These are phyloP conservation scores for Pseudomugil tenellus DNA, from an alignment of 2,797 vertebrate species.

Conservation along the genomic window DNA sequence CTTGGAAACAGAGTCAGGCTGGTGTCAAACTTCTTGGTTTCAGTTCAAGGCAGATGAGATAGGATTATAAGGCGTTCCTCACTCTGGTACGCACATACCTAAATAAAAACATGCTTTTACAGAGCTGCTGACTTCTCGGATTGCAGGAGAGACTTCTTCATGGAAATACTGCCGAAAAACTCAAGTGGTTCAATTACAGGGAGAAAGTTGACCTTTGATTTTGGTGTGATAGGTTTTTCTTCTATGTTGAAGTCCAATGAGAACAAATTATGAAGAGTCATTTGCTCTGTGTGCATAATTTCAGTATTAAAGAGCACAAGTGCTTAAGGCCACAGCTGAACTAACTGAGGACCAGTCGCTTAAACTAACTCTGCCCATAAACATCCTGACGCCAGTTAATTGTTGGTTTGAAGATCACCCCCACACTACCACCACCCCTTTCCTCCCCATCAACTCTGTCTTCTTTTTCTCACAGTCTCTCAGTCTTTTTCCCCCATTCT, in stretches of 20 bases:
- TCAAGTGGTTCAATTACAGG: conserved; percentile 22
- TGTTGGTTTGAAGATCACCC: conserved; percentile 81
- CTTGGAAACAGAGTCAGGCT: conserved; percentile 7
- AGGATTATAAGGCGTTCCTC: conserved; percentile 29
- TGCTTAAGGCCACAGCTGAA: conserved; percentile 69
- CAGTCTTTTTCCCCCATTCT: conserved; percentile 55
- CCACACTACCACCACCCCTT: conserved; percentile 15
- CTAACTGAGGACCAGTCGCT: conserved; percentile 66
- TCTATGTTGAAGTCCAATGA: conserved; percentile 20
- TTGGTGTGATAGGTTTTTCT: conserved; percentile 24
- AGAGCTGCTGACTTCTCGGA: conserved; percentile 36
- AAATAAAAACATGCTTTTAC: conserved; percentile 19
- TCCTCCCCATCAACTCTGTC: conserved; percentile 40
- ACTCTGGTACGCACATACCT: background rate
- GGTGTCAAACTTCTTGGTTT: conserved; percentile 55
- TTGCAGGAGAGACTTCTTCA: conserved; percentile 5
- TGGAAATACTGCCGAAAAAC: conserved; percentile 22
- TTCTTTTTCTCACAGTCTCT: conserved; percentile 55
- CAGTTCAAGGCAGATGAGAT: conserved; percentile 29
- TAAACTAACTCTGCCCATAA: conserved; percentile 82
- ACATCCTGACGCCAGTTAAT: conserved; percentile 84
- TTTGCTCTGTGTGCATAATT: conserved; percentile 49
- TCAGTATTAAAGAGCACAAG: conserved; percentile 58
- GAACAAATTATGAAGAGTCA: conserved; percentile 41
- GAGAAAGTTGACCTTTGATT: conserved; percentile 36